Evolutionary conservation across 2,797 vertebrate species (phyloP).

Genomic region (Pangasius djambal): DNA sequence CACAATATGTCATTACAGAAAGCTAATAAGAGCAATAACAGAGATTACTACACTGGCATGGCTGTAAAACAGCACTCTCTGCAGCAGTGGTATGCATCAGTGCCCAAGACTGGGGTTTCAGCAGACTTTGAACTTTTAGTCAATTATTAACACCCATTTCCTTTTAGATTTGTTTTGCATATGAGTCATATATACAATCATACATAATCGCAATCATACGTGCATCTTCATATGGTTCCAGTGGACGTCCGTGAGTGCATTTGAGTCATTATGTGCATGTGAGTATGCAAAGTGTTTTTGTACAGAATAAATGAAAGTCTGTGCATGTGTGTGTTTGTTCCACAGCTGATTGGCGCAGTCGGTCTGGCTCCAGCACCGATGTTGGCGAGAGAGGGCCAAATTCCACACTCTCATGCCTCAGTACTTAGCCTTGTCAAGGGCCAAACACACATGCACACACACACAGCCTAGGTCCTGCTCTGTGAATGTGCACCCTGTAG

Average conservation of each 20-base stretch:
- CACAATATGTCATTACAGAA: conserved; percentile 70
- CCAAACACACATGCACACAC: conserved; percentile 66
- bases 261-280: background rate
- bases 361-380: conserved; percentile 76
- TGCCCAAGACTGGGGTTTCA: background rate
- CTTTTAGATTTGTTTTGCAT: conserved; percentile 22
- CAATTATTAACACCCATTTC: conserved; percentile 35
- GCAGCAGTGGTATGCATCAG: background rate
- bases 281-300: background rate
- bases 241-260: background rate
- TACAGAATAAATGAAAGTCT: conserved; percentile 20
- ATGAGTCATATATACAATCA: background rate
- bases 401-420: conserved; percentile 79
- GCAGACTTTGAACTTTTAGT: conserved; percentile 45
- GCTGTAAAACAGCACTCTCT: background rate
- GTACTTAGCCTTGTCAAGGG: conserved; percentile 72
- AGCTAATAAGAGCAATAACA: conserved; percentile 44
- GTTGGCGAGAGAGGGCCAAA: conserved; percentile 76
- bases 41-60: conserved; percentile 15
- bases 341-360: conserved; percentile 64
- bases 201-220: background rate
- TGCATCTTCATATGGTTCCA: background rate
- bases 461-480: conserved; percentile 57
- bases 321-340: conserved; percentile 16
- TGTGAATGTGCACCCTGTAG: conserved; percentile 62